phyloP scores from a whole-genome alignment of 1,140 invertebrate genomes.

The Sweltsa coloradensis region DNA sequence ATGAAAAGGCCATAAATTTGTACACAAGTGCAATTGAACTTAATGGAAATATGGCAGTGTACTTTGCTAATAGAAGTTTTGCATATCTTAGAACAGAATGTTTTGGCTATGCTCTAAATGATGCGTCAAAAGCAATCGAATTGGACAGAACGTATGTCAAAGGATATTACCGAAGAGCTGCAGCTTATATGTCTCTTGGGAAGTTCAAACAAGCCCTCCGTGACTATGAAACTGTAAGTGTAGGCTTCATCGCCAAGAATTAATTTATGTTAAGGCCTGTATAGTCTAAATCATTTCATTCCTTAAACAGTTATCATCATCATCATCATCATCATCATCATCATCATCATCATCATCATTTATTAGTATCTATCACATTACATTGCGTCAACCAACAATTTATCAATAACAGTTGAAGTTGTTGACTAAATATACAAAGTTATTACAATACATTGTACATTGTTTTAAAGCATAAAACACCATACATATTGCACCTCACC shows the following conservation, averaged over 20 bases:
- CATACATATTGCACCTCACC: too few relatives aligned
- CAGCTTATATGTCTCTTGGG: conserved; percentile 92
- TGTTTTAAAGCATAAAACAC: too few relatives aligned
- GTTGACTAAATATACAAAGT: too few relatives aligned
- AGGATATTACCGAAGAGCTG: conserved; percentile 89
- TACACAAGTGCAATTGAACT: conserved; percentile 86
- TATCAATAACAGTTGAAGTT: too few relatives aligned
- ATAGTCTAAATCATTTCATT: too few relatives aligned
- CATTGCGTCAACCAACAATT: too few relatives aligned
- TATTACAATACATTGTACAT: too few relatives aligned
- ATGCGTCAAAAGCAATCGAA: conserved; percentile 86
- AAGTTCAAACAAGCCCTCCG: conserved; percentile 94
- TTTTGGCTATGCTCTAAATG: conserved; percentile 84
- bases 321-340: too few relatives aligned
- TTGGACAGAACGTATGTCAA: conserved; percentile 85
- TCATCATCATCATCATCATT: too few relatives aligned
- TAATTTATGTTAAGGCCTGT: too few relatives aligned
- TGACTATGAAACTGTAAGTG: conserved; percentile 87
- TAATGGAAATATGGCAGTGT: conserved; percentile 70
- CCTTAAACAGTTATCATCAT: too few relatives aligned
- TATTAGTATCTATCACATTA: too few relatives aligned
- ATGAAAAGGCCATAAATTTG: conserved; percentile 73
- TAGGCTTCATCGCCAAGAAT: not conserved
- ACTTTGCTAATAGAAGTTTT: conserved; percentile 90
- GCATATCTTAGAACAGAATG: conserved; percentile 84